These are phyloP conservation scores for Stegodyphus mimosarum DNA, from an alignment of 1,140 invertebrate species.

Conservation along the genomic window DNA sequence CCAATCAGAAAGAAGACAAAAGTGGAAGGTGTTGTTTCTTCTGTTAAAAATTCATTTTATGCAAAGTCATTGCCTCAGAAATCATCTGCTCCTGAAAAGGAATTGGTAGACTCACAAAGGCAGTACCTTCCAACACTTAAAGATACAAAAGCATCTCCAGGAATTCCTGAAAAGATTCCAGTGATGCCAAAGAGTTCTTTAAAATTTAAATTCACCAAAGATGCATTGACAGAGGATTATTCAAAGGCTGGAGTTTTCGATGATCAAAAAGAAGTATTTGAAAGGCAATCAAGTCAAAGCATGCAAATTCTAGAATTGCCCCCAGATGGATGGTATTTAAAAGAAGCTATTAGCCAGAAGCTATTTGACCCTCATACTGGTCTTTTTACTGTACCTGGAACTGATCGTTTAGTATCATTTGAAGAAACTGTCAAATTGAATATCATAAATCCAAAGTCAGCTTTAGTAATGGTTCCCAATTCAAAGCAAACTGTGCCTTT, in stretches of 20 bases:
- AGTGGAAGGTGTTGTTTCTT: not conserved
- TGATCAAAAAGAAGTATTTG: not conserved
- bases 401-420: constrained; percentile 69
- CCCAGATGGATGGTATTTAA: constrained; percentile 85
- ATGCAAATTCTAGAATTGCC: constrained; percentile 74
- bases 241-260: not conserved
- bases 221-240: not conserved
- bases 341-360: constrained; percentile 79
- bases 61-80: not conserved
- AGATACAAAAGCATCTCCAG: not conserved
- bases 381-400: constrained; percentile 78
- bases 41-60: not conserved
- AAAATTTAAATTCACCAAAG: not conserved
- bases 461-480: constrained; percentile 43
- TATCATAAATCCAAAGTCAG: constrained; percentile 69
- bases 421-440: constrained; percentile 71
- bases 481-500: constrained; percentile 74
- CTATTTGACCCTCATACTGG: constrained; percentile 78
- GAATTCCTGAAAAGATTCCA: not conserved
- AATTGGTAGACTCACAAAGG: not conserved
- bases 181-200: not conserved
- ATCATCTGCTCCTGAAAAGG: not conserved
- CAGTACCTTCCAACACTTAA: not conserved
- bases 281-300: not conserved
- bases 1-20: not conserved